Evolutionary conservation across 2,888 invertebrate species (phyloP), one percentile per base, ranked within the genome.

Genomic region (Drosophila koepferae): DNA sequence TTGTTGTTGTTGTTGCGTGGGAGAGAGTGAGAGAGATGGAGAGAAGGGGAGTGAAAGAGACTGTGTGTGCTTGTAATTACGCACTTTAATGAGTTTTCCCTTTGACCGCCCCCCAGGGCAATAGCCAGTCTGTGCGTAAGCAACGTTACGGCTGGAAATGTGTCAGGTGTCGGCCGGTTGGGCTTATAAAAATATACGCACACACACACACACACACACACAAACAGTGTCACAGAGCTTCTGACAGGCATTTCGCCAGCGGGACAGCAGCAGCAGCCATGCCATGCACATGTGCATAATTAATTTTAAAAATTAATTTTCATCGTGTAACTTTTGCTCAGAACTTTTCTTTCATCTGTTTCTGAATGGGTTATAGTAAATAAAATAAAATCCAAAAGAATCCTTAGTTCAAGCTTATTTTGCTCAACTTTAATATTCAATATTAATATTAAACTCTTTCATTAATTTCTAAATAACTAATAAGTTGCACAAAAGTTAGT

Each of bases 1-100:
- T 75, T 80, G 43, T 61, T 56, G 41, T 46, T 38, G 38, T 36
- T 59, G 16, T 63, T n/a, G n/a, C n/a, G 23, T 3, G 23, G 69
- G 46, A 59, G 18, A 23, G 16, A 28, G 28, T 74, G 46, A 59
- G 18, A 23, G 23, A 20, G 20, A 20, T 1, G 4, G 23, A 23
- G 28, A 28, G 28, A 74, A 41, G 55, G 16, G 51, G 40, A 51
- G 14, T 40, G 43, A 4, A 28, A 6, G 28, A 28, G 28, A 28
- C 28, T 56, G 51, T 74, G 53, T 74, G 69, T 72, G 69, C 66
- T 72, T 64, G 77, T 77, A 86, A 90, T 90, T 86, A 89, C 82
- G 90, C 83, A 90, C 74, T 89, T 86, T 89, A 86, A 86, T 90
- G 86, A 86, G 90, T 88, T 86, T 86, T 88, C 77, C 62, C 77